Evolutionary conservation across 2,888 invertebrate species (phyloP).

Genomic region (Drosophila rubida): DNA sequence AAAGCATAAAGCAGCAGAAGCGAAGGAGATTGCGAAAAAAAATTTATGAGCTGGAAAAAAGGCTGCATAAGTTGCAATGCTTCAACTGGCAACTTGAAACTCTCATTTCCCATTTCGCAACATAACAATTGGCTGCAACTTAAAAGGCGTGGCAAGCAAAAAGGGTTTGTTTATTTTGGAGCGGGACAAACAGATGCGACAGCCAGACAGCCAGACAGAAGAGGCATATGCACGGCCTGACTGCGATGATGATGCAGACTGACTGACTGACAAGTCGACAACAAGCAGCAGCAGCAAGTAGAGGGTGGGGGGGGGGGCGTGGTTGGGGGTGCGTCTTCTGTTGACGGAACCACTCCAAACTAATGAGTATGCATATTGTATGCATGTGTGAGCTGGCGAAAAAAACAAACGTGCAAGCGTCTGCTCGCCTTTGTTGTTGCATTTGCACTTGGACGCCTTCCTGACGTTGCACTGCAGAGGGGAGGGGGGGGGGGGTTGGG

Average conservation of each 20-base stretch:
- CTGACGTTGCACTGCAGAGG: neutral
- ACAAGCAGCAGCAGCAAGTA: constrained; percentile 13
- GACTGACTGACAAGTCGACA: constrained; percentile 52
- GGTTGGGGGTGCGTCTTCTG: constrained; percentile 61
- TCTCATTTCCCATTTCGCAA: neutral
- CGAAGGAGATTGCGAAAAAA: constrained; percentile 56
- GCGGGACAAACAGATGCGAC: constrained; percentile 31
- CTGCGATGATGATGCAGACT: constrained; percentile 39
- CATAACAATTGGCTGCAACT: constrained; percentile 79
- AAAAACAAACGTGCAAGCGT: constrained; percentile 24
- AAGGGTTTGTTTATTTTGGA: constrained; percentile 66
- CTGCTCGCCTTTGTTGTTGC: constrained; percentile 59
- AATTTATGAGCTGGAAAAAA: constrained; percentile 77
- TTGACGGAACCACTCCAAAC: constrained; percentile 82
- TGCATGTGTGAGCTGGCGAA: constrained; percentile 51
- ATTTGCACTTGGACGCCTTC: constrained; percentile 71
- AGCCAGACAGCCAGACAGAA: constrained; percentile 37
- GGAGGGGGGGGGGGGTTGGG: neutral
- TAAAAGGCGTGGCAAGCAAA: constrained; percentile 50
- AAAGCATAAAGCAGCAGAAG: constrained; percentile 19
- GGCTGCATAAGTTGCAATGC: constrained; percentile 45
- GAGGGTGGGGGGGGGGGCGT: neutral
- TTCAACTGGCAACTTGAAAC: constrained; percentile 24
- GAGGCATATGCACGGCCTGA: constrained; percentile 23
- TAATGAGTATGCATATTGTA: constrained; percentile 82